Conservation (phyloP, 2,888 invertebrate genomes). For the Latheticus oryzae region DNA sequence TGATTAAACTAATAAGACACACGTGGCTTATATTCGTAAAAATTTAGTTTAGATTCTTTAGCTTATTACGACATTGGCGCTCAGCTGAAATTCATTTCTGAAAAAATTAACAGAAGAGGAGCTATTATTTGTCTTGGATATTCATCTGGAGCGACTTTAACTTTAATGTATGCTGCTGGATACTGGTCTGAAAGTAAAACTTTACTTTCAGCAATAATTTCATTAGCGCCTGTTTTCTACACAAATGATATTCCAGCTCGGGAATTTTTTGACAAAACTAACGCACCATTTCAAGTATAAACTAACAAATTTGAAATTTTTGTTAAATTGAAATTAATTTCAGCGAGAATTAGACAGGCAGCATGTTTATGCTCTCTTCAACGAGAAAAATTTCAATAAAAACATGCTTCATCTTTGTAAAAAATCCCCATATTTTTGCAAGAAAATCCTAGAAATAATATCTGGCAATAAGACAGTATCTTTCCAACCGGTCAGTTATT, state of each 20-base stretch:
- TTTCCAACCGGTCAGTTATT: neutral
- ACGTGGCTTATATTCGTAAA: neutral
- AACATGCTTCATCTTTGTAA: neutral
- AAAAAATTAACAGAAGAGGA: slow-evolving; percentile 8
- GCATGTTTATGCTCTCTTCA: neutral
- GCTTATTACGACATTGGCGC: slow-evolving; percentile 12
- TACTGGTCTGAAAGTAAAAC: slow-evolving; percentile 8
- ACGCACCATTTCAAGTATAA: slow-evolving; percentile 1
- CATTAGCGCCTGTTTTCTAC: slow-evolving; percentile 20
- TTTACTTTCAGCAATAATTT: slow-evolving; percentile 21
- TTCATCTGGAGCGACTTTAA: slow-evolving; percentile 22
- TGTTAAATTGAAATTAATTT: neutral
- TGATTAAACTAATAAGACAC: neutral
- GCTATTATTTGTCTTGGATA: slow-evolving; percentile 18
- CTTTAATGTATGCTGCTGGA: slow-evolving; percentile 17
- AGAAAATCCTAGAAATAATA: neutral
- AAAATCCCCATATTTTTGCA: neutral
- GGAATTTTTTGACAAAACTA: neutral
- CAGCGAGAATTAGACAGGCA: slow-evolving; percentile 1
- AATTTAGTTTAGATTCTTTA: slow-evolving; percentile 14
- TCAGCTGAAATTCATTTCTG: slow-evolving; percentile 21
- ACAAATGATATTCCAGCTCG: neutral
- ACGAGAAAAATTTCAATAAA: neutral
- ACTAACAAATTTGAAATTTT: neutral
- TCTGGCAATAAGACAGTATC: neutral